Conservation (phyloP, 2,797 vertebrate species). For the Merluccius polli region DNA sequence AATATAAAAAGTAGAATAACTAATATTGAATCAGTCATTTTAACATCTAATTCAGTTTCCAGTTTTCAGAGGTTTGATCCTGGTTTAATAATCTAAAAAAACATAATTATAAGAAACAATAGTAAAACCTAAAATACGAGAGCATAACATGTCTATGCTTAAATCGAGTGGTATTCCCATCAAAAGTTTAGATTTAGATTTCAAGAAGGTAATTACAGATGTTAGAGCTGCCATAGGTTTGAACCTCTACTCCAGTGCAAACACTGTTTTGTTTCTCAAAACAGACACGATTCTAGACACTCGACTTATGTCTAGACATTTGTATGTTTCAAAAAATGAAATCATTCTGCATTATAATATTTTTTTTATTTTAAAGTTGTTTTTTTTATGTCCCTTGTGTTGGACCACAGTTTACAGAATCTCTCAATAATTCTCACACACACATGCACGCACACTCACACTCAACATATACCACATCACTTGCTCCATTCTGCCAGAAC, state of each 20-base stretch:
- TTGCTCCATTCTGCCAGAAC: constrained; percentile 2
- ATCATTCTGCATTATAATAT: constrained; percentile 26
- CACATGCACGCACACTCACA: constrained; percentile 46
- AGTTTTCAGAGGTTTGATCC: background rate
- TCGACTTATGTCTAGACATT: background rate
- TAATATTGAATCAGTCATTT: background rate
- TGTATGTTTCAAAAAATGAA: constrained; percentile 7
- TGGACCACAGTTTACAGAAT: constrained; percentile 59
- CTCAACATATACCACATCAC: background rate
- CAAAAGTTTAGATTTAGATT: constrained; percentile 17
- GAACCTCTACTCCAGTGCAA: constrained; percentile 78
- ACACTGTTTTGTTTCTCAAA: constrained; percentile 32
- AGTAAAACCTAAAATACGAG: background rate
- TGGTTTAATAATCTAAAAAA: background rate
- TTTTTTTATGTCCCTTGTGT: constrained; percentile 36
- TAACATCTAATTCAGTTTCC: background rate
- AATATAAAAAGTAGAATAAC: background rate
- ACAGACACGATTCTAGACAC: constrained; percentile 26
- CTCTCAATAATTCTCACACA: constrained; percentile 41
- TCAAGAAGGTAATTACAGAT: constrained; percentile 29
- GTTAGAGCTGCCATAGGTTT: constrained; percentile 44
- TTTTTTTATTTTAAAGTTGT: constrained; percentile 15
- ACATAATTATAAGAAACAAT: background rate
- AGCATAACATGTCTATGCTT: constrained; percentile 7
- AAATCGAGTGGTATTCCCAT: constrained; percentile 30